Percentiles rank a stretch among this genome's conserved stretches.
Evolutionary conservation across 2,797 vertebrate species (phyloP).

Genomic region (Danionella dracula): DNA sequence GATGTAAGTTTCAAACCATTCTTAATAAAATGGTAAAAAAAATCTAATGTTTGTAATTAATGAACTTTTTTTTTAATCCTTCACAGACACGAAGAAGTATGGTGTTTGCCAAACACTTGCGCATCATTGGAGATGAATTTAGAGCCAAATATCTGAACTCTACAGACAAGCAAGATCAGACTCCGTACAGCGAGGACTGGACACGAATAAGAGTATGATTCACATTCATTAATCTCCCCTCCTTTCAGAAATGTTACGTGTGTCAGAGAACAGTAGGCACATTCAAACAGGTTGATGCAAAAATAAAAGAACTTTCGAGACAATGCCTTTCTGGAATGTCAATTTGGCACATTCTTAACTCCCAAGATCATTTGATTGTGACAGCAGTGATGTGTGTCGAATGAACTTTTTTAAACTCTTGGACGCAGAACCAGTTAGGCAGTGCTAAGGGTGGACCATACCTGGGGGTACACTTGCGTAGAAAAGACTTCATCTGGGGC

Average conservation of each 20-base stretch:
- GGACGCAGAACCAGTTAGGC: constrained; percentile 71
- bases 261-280: neutral
- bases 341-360: neutral
- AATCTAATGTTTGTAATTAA: no score
- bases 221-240: neutral
- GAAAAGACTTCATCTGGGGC: constrained; percentile 96
- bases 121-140: constrained; percentile 83
- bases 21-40: no score
- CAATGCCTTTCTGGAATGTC: neutral
- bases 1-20: constrained; percentile 75
- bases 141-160: constrained; percentile 81
- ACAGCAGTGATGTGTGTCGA: neutral
- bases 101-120: constrained; percentile 92
- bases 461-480: constrained; percentile 84
- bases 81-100: constrained; percentile 89
- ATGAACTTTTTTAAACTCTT: constrained; percentile 8
- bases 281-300: neutral
- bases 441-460: constrained; percentile 84
- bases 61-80: neutral
- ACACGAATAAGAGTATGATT: constrained; percentile 79
- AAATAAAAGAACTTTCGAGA: neutral
- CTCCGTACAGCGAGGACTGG: constrained; percentile 85
- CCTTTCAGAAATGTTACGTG: neutral
- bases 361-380: neutral
- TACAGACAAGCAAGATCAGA: constrained; percentile 75